Conservation (phyloP, 1,140 invertebrate genomes). For the Micrasema minimum region DNA sequence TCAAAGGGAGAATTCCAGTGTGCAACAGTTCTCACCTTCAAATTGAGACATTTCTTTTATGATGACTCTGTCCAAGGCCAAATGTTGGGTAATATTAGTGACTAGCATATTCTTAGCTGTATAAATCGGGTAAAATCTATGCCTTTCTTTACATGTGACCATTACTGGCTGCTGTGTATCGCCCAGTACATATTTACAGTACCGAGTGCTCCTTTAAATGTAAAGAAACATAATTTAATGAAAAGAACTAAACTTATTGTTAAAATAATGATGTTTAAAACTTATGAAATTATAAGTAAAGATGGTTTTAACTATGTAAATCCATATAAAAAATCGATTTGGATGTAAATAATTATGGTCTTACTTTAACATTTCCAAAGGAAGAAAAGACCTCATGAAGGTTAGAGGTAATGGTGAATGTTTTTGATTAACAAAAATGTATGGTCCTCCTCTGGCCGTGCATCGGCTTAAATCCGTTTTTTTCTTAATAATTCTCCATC, state of each 20-base stretch:
- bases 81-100: slow-evolving; percentile 34
- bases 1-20: no score
- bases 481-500: slow-evolving; percentile 42
- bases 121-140: slow-evolving; percentile 27
- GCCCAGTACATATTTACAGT: slow-evolving; percentile 45
- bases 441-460: slow-evolving; percentile 5
- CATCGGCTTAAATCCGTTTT: slow-evolving; percentile 31
- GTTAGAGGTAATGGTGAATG: neutral
- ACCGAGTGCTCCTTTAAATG: slow-evolving; percentile 19
- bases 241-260: no score
- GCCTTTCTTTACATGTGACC: slow-evolving; percentile 41
- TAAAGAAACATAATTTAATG: no score
- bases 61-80: slow-evolving; percentile 45
- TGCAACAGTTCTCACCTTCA: slow-evolving; percentile 16
- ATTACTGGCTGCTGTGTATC: slow-evolving; percentile 31
- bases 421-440: neutral
- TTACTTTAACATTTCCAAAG: slow-evolving; percentile 18
- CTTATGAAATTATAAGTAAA: no score
- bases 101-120: slow-evolving; percentile 3
- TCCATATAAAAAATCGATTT: no score
- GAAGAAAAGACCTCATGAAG: neutral
- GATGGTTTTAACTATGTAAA: no score
- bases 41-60: slow-evolving; percentile 27
- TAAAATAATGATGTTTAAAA: no score
- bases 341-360: no score